These are phyloP conservation scores for Syngnathus rostellatus DNA, from an alignment of 2,797 vertebrate genomes.

Conservation along the genomic window DNA sequence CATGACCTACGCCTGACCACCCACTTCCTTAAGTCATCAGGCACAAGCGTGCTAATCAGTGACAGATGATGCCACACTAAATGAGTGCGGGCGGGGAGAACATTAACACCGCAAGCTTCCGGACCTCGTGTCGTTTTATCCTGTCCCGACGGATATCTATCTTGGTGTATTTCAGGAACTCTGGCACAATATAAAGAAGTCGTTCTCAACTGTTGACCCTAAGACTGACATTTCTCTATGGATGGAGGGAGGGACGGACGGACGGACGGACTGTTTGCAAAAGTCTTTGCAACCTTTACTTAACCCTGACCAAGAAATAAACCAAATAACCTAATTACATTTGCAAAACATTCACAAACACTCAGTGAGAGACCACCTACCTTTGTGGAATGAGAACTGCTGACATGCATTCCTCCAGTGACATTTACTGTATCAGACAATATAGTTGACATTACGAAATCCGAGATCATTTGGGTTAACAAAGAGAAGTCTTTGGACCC, in stretches of 20 bases:
- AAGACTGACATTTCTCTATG: not conserved
- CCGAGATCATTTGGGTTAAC: not conserved
- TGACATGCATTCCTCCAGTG: not conserved
- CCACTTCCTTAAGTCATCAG: slow-evolving; percentile 59
- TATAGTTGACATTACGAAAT: not conserved
- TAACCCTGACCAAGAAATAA: no score
- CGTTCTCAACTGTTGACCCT: not conserved
- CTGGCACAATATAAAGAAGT: slow-evolving; percentile 1
- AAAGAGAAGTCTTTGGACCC: not conserved
- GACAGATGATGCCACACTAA: slow-evolving; percentile 64
- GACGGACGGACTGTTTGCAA: no score
- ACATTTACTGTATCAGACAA: not conserved
- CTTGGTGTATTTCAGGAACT: slow-evolving; percentile 27
- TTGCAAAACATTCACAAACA: no score
- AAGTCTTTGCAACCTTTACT: no score
- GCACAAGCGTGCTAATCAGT: slow-evolving; percentile 63
- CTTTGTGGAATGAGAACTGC: not conserved
- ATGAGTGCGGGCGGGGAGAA: slow-evolving; percentile 45
- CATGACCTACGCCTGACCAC: slow-evolving; percentile 59
- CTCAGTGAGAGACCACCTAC: no score
- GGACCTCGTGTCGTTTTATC: slow-evolving; percentile 44
- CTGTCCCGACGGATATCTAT: slow-evolving; percentile 46
- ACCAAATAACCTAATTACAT: no score
- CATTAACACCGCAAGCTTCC: slow-evolving; percentile 62
- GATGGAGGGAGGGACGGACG: not conserved